A percentile compares a stretch with the other conserved stretches of the same genome.
Evolutionary conservation across 2,888 invertebrate genomes (phyloP).

Genomic region (Trissoscelio sp.): DNA sequence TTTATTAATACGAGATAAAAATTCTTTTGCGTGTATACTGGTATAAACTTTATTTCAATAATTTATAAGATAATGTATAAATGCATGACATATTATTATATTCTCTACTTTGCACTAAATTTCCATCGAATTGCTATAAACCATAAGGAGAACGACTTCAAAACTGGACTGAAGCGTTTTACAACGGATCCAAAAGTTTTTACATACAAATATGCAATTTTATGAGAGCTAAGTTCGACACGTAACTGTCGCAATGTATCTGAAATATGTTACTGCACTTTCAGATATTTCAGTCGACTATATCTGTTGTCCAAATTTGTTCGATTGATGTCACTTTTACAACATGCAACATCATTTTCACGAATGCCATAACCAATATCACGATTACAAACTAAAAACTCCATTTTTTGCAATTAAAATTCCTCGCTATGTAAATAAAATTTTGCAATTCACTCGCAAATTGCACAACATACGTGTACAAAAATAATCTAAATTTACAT

Average conservation of each 20-base stretch:
- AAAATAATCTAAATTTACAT: too few relatives aligned
- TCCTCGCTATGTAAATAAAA: too few relatives aligned
- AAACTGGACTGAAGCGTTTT: conserved; percentile 19
- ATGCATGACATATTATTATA: too few relatives aligned
- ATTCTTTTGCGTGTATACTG: too few relatives aligned
- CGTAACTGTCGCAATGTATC: conserved; percentile 6
- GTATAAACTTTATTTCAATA: too few relatives aligned
- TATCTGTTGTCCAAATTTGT: conserved; percentile 20
- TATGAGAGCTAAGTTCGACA: conserved; percentile 18
- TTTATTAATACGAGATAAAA: too few relatives aligned
- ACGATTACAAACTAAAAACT: too few relatives aligned
- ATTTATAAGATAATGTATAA: too few relatives aligned
- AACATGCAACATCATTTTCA: background rate
- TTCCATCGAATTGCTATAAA: conserved; percentile 10
- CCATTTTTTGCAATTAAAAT: background rate
- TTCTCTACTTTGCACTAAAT: too few relatives aligned
- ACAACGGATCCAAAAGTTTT: conserved; percentile 16
- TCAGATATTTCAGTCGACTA: background rate
- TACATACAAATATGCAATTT: conserved; percentile 35
- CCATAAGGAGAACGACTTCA: background rate
- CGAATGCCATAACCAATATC: background rate
- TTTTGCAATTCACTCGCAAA: too few relatives aligned
- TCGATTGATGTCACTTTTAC: background rate
- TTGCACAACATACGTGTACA: too few relatives aligned
- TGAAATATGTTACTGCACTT: conserved; percentile 26